Base-by-base conservation (phyloP, 2,113 vertebrate genomes). In the Gymnarchus niloticus region DNA sequence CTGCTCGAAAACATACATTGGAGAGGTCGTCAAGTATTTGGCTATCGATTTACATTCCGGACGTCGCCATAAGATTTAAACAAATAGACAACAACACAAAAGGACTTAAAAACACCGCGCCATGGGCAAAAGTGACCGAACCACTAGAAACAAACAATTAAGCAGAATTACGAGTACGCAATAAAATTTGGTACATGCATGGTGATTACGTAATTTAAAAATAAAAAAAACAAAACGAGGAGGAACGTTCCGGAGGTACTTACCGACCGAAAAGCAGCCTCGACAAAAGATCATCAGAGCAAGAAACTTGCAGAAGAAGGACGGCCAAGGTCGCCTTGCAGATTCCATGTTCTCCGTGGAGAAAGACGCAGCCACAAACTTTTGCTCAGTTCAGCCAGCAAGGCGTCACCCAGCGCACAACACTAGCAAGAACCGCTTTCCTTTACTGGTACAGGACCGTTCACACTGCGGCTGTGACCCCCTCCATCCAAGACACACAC, bases 291-390 rank as follows among this genome's bases (percentile, higher is more conserved):
- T 14, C 19, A 56, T n/a, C 6, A 81, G 33, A 51, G 48, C 25
- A 51, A 65, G 7, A 48, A 61, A 25, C 21, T 51, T 59, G 46
- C 41, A 81, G 4, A 86, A 51, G 10, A 49, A 33, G 57, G 25
- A 19, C 28, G 61, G 28, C 56, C 25, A 17, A 61, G 41, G 23
- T 54, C 41, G 56, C 23, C 17, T 49, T 25, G 23, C 6, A 37
- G 76, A 37, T 56, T 65, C 85, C 85, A 86, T 86, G 77, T 81
- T 81, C 51, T 4, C 59, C 21, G n/a, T 10, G 19, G 14, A 76
- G 49, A 33, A 77, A 28, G 52, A 25, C 2, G 44, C 14, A 33
- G 21, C 28, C 37, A 14, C 33, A 65, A 83, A 33, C 41, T 84
- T 84, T 84, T 3, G 21, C 7, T 41, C 41, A 9, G 48, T 46